phyloP scores from a whole-genome alignment of 2,113 vertebrate genomes.

The Brienomyrus longianalis region DNA sequence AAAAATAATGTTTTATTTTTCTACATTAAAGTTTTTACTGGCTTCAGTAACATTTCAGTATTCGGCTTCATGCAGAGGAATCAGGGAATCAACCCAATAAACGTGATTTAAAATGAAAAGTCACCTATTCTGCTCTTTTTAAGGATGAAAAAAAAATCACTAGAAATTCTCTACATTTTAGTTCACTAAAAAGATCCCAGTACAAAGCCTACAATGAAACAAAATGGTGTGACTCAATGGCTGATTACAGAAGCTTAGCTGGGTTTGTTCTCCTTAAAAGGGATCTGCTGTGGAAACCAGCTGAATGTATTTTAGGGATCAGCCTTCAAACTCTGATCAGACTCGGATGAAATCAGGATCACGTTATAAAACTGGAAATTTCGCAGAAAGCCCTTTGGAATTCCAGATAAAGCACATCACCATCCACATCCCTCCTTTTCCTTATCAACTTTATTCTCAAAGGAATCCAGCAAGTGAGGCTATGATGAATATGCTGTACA shows the following conservation, averaged over 20 bases:
- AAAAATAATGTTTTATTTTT: not conserved
- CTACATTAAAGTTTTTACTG: not conserved
- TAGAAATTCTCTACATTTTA: not conserved
- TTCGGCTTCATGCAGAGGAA: not conserved
- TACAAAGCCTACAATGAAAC: not conserved
- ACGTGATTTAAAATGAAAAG: not conserved
- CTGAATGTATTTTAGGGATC: not conserved
- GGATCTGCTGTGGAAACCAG: not conserved
- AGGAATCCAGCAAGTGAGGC: not conserved
- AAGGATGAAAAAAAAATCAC: not conserved
- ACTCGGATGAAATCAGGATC: not conserved
- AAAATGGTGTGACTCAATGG: not conserved
- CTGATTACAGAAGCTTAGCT: constrained; percentile 7
- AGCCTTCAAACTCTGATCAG: not conserved
- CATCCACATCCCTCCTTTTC: not conserved
- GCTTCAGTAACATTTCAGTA: not conserved
- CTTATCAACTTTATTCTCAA: not conserved
- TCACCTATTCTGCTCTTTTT: not conserved
- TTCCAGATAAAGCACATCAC: not conserved
- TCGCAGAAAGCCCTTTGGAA: not conserved
- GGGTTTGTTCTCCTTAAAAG: not conserved
- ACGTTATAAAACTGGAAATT: not conserved
- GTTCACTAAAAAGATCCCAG: not conserved
- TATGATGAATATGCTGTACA: not conserved
- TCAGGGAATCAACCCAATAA: not conserved